phyloP scores from a whole-genome alignment of 2,113 vertebrate species.

The Xenopus borealis region DNA sequence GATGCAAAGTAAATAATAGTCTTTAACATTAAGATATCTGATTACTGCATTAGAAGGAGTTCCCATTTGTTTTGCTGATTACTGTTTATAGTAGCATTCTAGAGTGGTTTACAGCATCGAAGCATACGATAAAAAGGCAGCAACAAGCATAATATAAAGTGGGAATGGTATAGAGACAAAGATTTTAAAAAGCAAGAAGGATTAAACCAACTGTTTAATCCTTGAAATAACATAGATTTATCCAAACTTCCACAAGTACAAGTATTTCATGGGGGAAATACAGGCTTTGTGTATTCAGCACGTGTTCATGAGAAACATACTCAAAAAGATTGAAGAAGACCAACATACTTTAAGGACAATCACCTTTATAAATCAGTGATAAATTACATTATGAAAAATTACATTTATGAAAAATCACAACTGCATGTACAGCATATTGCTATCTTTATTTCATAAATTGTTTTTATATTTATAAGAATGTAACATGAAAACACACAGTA shows the following conservation, averaged over 20 bases:
- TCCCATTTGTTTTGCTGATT: constrained; percentile 8
- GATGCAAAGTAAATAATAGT: constrained; percentile 30
- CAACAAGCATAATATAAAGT: neutral
- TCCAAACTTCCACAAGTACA: neutral
- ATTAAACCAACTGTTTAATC: neutral
- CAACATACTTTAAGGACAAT: too few species aligned
- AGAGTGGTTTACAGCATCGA: neutral
- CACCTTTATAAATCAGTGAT: too few species aligned
- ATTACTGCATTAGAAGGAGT: constrained; percentile 30
- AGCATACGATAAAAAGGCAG: constrained; percentile 7
- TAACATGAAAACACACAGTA: too few species aligned
- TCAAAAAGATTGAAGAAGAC: too few species aligned
- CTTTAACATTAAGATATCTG: constrained; percentile 15
- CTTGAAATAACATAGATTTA: neutral
- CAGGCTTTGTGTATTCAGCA: neutral
- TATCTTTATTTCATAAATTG: too few species aligned
- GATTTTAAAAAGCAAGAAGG: neutral
- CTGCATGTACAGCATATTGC: too few species aligned
- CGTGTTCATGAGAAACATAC: too few species aligned
- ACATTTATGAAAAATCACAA: too few species aligned
- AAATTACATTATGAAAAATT: too few species aligned
- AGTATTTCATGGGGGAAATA: neutral
- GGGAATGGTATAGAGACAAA: neutral
- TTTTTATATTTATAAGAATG: too few species aligned
- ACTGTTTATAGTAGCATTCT: constrained; percentile 13